phyloP scores from a whole-genome alignment of 2,888 invertebrate species.

The Harpalus rufipes region DNA sequence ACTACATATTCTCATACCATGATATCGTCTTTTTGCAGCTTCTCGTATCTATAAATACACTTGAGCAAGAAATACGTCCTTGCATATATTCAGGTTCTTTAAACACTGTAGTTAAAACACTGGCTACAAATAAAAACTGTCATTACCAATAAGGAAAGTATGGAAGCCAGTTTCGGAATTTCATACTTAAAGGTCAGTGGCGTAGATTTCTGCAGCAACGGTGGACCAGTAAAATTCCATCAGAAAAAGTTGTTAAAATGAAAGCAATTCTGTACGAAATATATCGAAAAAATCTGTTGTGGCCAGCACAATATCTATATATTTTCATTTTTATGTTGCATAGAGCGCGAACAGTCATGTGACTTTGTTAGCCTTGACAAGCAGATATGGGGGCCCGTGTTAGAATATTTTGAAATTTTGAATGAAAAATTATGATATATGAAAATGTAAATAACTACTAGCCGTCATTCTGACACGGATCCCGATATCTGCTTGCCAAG shows the following conservation, averaged over 20 bases:
- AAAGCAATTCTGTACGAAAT: neutral
- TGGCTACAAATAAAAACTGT: constrained; percentile 13
- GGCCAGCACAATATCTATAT: no score
- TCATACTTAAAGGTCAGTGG: neutral
- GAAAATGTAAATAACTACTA: no score
- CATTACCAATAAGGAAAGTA: constrained; percentile 34
- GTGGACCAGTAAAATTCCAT: neutral
- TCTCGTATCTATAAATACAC: constrained; percentile 15
- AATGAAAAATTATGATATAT: no score
- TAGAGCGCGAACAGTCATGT: no score
- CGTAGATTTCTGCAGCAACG: neutral
- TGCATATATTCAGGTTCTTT: constrained; percentile 24
- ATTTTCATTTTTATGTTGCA: no score
- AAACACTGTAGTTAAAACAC: constrained; percentile 12
- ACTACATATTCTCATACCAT: neutral
- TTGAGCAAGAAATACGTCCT: constrained; percentile 24
- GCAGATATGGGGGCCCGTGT: no score
- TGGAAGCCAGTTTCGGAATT: constrained; percentile 3
- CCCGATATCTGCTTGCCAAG: no score
- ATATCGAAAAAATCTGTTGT: no score
- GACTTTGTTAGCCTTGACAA: no score
- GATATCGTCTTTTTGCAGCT: neutral
- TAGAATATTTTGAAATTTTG: no score
- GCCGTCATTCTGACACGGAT: no score
- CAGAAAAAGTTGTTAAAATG: neutral